Evolutionary conservation across 2,797 vertebrate genomes (phyloP).

Genomic region (Gambusia yucatana): DNA sequence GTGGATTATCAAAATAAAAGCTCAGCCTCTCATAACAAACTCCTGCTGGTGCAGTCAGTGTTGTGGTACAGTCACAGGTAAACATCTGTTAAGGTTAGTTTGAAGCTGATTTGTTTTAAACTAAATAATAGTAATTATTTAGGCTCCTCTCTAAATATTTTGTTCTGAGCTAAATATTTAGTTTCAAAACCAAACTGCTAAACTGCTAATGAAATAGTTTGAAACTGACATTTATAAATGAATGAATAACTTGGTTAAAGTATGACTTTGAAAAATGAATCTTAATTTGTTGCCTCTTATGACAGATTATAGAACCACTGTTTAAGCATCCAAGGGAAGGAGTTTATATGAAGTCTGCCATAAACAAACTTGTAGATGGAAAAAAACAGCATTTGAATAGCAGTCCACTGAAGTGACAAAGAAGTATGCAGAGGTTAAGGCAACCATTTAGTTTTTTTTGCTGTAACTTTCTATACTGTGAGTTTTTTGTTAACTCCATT

Average conservation of each 20-base stretch:
- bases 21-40: not conserved
- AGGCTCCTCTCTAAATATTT: not conserved
- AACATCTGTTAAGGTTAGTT: too few relatives aligned
- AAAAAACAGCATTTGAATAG: not conserved
- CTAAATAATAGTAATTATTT: too few relatives aligned
- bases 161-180: not conserved
- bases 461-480: not conserved
- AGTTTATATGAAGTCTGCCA: not conserved
- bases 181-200: not conserved
- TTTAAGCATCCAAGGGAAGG: not conserved
- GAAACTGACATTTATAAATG: not conserved
- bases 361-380: not conserved
- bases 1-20: not conserved
- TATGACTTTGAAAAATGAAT: not conserved
- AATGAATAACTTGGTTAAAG: not conserved
- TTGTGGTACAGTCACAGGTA: too few relatives aligned
- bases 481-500: constrained; percentile 8
- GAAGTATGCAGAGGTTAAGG: not conserved
- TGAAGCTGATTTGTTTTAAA: too few relatives aligned
- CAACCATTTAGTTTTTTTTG: not conserved
- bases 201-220: not conserved
- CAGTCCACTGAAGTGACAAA: not conserved
- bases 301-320: not conserved
- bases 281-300: not conserved
- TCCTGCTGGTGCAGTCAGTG: not conserved